Evolutionary conservation across 2,888 invertebrate species (phyloP).

Genomic region (Eristalis arbustorum): DNA sequence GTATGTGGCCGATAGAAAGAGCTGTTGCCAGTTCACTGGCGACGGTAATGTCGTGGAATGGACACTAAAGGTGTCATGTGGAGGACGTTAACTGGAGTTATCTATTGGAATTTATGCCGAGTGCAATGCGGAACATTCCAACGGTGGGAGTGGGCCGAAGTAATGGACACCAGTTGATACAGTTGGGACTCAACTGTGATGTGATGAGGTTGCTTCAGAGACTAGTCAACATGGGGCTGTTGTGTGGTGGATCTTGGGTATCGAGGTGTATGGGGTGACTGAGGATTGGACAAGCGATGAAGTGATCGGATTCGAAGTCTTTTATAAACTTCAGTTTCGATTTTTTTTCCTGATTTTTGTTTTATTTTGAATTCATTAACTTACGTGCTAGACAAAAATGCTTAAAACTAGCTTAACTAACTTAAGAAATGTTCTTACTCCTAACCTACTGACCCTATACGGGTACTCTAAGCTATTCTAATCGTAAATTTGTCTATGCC

Average conservation of each 20-base stretch:
- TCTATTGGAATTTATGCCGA: background rate
- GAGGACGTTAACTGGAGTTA: constrained; percentile 38
- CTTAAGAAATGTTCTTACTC: too few species aligned
- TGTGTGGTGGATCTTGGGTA: background rate
- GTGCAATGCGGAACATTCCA: background rate
- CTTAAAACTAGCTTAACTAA: too few species aligned
- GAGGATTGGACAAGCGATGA: background rate
- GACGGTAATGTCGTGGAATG: constrained; percentile 39
- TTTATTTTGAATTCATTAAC: too few species aligned
- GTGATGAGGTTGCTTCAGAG: background rate
- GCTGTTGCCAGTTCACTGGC: constrained; percentile 37
- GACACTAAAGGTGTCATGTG: constrained; percentile 58
- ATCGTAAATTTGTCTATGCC: too few species aligned
- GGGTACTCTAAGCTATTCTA: too few species aligned
- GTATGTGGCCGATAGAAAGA: constrained; percentile 27
- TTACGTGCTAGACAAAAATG: too few species aligned
- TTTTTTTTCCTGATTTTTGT: too few species aligned
- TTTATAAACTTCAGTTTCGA: too few species aligned
- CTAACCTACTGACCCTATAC: too few species aligned
- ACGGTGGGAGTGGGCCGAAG: background rate
- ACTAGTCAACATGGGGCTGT: background rate
- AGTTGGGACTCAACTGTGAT: background rate
- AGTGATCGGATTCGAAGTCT: too few species aligned
- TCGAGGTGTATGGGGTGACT: background rate
- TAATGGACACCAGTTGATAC: background rate